Percentiles rank a stretch among this genome's conserved stretches.
Evolutionary conservation across 2,888 invertebrate species (phyloP).

Genomic region (Acanthoscelides obtectus): DNA sequence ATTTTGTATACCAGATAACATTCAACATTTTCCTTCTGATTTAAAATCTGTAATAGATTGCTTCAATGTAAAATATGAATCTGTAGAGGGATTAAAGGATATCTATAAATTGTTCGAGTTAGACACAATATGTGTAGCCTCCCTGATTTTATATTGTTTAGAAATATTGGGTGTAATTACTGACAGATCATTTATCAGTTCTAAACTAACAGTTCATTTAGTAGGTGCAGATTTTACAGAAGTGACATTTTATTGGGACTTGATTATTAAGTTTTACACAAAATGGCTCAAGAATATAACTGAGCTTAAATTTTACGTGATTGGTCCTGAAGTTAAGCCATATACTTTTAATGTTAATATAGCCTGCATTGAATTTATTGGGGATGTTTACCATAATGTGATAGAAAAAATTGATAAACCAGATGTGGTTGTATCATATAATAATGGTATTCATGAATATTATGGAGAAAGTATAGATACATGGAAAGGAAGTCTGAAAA

Average conservation of each 20-base stretch:
- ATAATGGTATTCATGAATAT: constrained; percentile 40
- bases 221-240: constrained; percentile 36
- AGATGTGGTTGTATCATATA: constrained; percentile 38
- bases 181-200: constrained; percentile 16
- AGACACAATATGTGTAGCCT: constrained; percentile 16
- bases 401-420: constrained; percentile 26
- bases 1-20: constrained; percentile 1
- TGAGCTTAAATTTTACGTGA: constrained; percentile 28
- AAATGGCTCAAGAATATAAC: constrained; percentile 31
- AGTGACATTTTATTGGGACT: constrained; percentile 25
- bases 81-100: constrained; percentile 1
- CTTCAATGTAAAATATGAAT: constrained; percentile 10
- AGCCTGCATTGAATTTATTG: constrained; percentile 4
- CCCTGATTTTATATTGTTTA: constrained; percentile 29
- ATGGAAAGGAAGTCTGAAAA: constrained; percentile 33
- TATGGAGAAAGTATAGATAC: constrained; percentile 20
- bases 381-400: constrained; percentile 33
- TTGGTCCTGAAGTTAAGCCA: constrained; percentile 33
- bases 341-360: constrained; percentile 4
- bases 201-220: constrained; percentile 30
- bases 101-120: constrained; percentile 16
- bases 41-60: constrained; percentile 11
- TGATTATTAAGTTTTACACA: constrained; percentile 30
- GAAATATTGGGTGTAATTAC: constrained; percentile 20
- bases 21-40: constrained; percentile 12